Percentiles rank a stretch among this genome's conserved stretches.
phyloP scores from a whole-genome alignment of 2,113 vertebrate species.

The Nicator chloris region DNA sequence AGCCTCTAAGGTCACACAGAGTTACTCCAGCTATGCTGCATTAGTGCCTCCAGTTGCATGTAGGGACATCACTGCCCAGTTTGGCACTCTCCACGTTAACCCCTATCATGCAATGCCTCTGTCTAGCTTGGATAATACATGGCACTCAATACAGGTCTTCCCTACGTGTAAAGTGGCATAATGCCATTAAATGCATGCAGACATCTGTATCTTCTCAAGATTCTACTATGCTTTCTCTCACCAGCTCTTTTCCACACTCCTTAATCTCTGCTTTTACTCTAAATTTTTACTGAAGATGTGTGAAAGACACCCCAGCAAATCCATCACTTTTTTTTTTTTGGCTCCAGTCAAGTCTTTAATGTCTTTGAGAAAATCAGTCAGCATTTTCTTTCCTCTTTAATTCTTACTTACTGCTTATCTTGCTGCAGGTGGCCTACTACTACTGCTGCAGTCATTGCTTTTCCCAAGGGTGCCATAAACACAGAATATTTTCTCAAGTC shows the following conservation, averaged over 20 bases:
- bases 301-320: not conserved
- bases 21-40: constrained; percentile 50
- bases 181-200: not conserved
- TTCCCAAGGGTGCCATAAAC: not conserved
- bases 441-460: not conserved
- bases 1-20: constrained; percentile 66
- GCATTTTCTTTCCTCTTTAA: not conserved
- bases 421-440: constrained; percentile 7
- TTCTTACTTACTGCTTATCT: not conserved
- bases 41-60: not conserved
- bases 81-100: not conserved
- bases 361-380: constrained; percentile 17
- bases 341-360: not conserved
- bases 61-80: not conserved
- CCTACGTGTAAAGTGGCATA: not conserved
- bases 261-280: not conserved
- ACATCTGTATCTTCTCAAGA: not conserved
- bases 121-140: not conserved
- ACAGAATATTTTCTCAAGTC: not conserved
- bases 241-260: not conserved
- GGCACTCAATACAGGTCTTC: not conserved
- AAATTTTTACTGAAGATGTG: not conserved
- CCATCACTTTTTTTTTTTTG: not conserved
- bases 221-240: not conserved
- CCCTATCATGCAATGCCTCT: not conserved